Evolutionary conservation across 2,888 invertebrate genomes (phyloP).

Genomic region (Standfussiana lucernea): DNA sequence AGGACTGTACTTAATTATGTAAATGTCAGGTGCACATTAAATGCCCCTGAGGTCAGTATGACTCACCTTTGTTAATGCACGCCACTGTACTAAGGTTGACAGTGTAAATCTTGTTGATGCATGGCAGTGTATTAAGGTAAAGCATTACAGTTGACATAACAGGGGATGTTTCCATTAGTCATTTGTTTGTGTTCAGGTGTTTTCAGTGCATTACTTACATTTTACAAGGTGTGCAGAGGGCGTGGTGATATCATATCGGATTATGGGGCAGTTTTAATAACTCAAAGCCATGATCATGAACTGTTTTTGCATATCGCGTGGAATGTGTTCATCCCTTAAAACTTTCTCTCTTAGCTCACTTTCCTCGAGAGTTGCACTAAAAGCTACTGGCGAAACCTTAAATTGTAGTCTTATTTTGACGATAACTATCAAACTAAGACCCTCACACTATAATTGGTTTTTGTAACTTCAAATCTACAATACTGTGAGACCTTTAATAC

Average conservation of each 20-base stretch:
- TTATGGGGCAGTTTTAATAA: background rate
- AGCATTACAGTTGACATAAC: background rate
- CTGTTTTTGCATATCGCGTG: background rate
- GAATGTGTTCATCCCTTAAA: background rate
- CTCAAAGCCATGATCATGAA: too few relatives aligned
- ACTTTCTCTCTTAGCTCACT: background rate
- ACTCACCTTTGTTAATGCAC: slow-evolving; percentile 53
- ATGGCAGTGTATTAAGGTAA: slow-evolving; percentile 4
- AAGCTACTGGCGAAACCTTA: background rate
- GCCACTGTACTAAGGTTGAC: slow-evolving; percentile 13
- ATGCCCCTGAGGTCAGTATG: slow-evolving; percentile 51
- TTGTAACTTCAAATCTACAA: background rate
- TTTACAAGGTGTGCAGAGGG: background rate
- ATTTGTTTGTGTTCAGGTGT: slow-evolving; percentile 2
- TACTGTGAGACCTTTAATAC: slow-evolving; percentile 3
- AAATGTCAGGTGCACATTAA: slow-evolving; percentile 54
- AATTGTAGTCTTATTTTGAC: too few relatives aligned
- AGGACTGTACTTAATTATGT: slow-evolving; percentile 35
- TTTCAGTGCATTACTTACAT: background rate
- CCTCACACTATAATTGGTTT: background rate
- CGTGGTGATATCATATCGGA: background rate
- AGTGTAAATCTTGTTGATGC: background rate
- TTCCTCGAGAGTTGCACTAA: background rate
- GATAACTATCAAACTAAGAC: background rate
- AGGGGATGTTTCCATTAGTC: slow-evolving; percentile 29